phyloP scores from a whole-genome alignment of 2,888 invertebrate species.

The Idaea straminata region DNA sequence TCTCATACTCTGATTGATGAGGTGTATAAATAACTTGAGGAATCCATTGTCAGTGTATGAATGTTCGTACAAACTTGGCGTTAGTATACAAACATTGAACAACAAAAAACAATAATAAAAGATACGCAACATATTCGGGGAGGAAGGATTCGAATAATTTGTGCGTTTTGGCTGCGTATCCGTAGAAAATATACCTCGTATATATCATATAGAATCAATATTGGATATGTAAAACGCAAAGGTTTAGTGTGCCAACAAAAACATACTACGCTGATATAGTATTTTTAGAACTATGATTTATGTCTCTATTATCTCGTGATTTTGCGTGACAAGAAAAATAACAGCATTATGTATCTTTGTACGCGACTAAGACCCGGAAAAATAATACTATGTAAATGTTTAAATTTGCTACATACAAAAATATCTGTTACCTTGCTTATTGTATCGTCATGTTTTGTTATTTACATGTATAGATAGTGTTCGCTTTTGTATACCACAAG shows the following conservation, averaged over 20 bases:
- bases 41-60: background rate
- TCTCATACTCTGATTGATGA: background rate
- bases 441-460: background rate
- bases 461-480: background rate
- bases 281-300: constrained; percentile 29
- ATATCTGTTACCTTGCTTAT: background rate
- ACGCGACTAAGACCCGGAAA: background rate
- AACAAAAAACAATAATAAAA: constrained; percentile 38
- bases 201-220: constrained; percentile 30
- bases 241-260: constrained; percentile 36
- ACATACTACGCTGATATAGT: constrained; percentile 30
- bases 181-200: constrained; percentile 20
- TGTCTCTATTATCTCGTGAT: constrained; percentile 19
- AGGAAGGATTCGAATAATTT: constrained; percentile 50
- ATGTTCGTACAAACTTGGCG: background rate
- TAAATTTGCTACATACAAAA: background rate
- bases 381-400: constrained; percentile 1
- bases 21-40: background rate
- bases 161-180: constrained; percentile 30
- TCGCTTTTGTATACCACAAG: background rate
- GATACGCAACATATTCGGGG: constrained; percentile 36
- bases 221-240: constrained; percentile 35
- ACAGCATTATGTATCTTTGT: constrained; percentile 13
- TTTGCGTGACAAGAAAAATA: constrained; percentile 18
- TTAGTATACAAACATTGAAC: constrained; percentile 2